These are phyloP conservation scores for Phengaris alcon DNA, from an alignment of 2,888 invertebrate species.

Conservation along the genomic window DNA sequence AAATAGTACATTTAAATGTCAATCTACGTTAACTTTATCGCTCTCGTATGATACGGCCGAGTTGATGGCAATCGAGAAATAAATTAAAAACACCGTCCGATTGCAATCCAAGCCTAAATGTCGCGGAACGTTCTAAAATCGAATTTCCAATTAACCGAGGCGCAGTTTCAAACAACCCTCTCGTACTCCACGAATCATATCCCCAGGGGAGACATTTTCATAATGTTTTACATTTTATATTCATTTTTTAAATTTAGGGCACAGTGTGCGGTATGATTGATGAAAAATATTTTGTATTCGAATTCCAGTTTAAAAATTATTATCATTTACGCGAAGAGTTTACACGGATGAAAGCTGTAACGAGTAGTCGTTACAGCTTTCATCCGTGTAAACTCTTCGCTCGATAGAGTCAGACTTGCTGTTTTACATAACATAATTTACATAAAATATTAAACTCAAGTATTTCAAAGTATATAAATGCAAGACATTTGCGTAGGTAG, in stretches of 20 bases:
- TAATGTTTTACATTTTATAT: conserved; percentile 35
- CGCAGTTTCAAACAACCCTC: conserved; percentile 31
- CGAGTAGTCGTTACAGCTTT: neutral
- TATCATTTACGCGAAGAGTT: neutral
- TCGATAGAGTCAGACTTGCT: neutral
- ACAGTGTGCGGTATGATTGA: conserved; percentile 16
- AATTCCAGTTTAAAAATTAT: neutral
- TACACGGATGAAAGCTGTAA: neutral
- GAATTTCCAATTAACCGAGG: conserved; percentile 45
- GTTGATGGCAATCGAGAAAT: conserved; percentile 26
- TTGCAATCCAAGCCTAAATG: conserved; percentile 41
- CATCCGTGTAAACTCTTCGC: neutral
- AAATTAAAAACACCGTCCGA: conserved; percentile 33
- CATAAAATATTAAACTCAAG: conserved; percentile 8
- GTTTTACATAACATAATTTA: conserved; percentile 7
- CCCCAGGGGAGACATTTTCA: conserved; percentile 38
- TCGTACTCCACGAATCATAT: conserved; percentile 32
- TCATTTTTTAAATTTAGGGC: conserved; percentile 6
- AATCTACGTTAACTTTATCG: conserved; percentile 13
- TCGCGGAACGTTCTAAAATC: conserved; percentile 43
- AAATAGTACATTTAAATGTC: neutral
- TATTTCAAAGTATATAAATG: neutral
- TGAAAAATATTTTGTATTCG: conserved; percentile 18
- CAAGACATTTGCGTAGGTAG: neutral
- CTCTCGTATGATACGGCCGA: conserved; percentile 24